These are phyloP conservation scores for Nasonia longicornis DNA, from an alignment of 1,140 invertebrate species.

Conservation along the genomic window DNA sequence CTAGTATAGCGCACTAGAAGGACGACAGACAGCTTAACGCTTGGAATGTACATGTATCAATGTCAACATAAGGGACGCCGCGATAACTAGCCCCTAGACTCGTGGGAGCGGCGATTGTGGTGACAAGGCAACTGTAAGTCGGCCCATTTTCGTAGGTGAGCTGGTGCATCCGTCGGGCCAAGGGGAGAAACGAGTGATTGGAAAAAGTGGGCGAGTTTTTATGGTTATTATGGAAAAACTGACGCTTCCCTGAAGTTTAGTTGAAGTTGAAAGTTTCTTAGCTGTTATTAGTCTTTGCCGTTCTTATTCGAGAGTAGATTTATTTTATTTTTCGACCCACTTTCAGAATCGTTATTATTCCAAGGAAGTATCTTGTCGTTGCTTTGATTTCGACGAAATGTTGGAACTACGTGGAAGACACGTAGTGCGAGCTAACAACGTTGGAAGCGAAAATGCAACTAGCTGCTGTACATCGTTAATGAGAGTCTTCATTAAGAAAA, in stretches of 20 bases:
- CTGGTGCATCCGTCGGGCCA: background rate
- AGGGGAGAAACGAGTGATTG: background rate
- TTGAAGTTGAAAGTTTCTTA: background rate
- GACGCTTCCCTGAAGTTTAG: background rate
- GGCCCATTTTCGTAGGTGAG: background rate
- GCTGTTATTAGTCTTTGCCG: background rate
- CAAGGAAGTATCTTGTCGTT: background rate
- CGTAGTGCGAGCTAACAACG: background rate
- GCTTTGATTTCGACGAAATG: background rate
- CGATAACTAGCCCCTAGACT: background rate
- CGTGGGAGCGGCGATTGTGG: background rate
- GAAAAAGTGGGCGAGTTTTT: background rate
- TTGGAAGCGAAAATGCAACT: background rate
- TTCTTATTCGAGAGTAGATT: background rate
- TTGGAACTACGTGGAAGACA: background rate
- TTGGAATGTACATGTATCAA: slow-evolving; percentile 14
- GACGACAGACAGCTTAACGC: background rate
- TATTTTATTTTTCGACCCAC: background rate
- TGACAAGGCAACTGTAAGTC: background rate
- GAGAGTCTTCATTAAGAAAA: background rate
- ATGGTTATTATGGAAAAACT: background rate
- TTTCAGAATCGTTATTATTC: background rate
- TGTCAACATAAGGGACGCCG: slow-evolving; percentile 1
- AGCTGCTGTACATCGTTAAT: background rate
- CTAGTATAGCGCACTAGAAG: background rate